Evolutionary conservation across 2,113 vertebrate genomes (phyloP).

Genomic region (Lampris incognitus): DNA sequence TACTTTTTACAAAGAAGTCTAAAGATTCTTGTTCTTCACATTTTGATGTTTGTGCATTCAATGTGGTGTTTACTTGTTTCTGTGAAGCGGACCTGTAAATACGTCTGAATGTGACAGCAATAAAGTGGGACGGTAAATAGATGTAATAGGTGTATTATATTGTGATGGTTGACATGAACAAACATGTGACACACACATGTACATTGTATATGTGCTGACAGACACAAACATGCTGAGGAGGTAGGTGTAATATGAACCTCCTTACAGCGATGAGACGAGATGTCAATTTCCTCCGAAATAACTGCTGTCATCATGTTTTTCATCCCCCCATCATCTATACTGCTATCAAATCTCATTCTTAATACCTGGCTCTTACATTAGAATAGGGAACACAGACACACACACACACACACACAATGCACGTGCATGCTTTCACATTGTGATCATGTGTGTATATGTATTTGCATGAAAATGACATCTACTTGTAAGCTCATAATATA

Average conservation of each 20-base stretch:
- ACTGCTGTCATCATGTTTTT: constrained; percentile 63
- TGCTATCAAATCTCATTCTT: constrained; percentile 20
- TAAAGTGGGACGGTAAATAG: constrained; percentile 69
- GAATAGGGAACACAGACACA: constrained; percentile 29
- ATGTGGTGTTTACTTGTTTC: constrained; percentile 38
- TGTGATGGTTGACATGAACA: constrained; percentile 12
- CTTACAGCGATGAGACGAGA: constrained; percentile 47
- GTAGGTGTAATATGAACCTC: constrained; percentile 40
- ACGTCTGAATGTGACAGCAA: constrained; percentile 65
- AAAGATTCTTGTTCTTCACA: no score
- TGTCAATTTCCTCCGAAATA: constrained; percentile 67
- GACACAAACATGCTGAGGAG: constrained; percentile 1
- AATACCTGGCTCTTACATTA: constrained; percentile 35
- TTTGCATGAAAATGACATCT: no score
- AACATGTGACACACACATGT: constrained; percentile 13
- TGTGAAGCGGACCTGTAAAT: constrained; percentile 19
- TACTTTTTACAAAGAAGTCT: no score
- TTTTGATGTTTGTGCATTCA: constrained; percentile 23
- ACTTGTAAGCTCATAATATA: no score
- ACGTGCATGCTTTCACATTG: constrained; percentile 4
- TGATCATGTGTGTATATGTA: no score
- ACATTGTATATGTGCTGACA: constrained; percentile 24
- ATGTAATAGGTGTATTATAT: constrained; percentile 61
- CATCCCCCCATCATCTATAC: constrained; percentile 51
- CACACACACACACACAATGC: constrained; percentile 16